These are phyloP conservation scores for Coenobita brevimanus DNA, from an alignment of 1,140 invertebrate species.

Conservation along the genomic window DNA sequence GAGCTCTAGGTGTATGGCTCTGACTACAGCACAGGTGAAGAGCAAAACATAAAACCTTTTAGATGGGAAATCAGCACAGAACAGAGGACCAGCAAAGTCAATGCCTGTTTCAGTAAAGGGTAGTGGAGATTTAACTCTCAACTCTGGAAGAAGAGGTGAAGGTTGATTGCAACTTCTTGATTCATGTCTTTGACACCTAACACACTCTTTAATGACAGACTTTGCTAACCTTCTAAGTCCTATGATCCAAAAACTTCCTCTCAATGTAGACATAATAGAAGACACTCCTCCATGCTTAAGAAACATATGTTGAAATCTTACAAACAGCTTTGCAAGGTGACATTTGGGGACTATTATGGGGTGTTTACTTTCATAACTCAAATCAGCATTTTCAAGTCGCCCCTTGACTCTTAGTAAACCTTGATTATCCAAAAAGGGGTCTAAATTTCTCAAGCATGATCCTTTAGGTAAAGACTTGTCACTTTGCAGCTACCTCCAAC, in stretches of 20 bases:
- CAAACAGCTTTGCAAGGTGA: conserved; percentile 1
- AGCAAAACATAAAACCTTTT: conserved; percentile 35
- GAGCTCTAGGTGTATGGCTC: conserved; percentile 22
- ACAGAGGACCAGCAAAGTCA: conserved; percentile 33
- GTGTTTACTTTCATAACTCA: conserved; percentile 32
- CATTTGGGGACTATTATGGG: conserved; percentile 37
- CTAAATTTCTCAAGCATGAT: background rate
- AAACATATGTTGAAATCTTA: conserved; percentile 28
- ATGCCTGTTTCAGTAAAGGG: conserved; percentile 33
- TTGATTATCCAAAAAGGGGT: conserved; percentile 26
- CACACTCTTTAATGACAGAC: conserved; percentile 21
- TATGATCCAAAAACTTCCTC: conserved; percentile 36
- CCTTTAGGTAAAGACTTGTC: background rate
- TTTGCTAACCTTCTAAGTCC: conserved; percentile 24
- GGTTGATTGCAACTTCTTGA: background rate
- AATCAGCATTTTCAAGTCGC: background rate
- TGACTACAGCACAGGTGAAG: conserved; percentile 22
- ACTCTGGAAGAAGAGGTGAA: conserved; percentile 7
- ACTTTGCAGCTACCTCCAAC: background rate
- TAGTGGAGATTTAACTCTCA: conserved; percentile 21
- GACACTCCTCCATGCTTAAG: conserved; percentile 27
- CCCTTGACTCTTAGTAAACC: conserved; percentile 38
- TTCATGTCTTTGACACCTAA: conserved; percentile 8
- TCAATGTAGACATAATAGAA: conserved; percentile 21
- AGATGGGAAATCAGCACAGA: conserved; percentile 19